Evolutionary conservation across 1,140 invertebrate species (phyloP), one percentile per base, ranked within the genome.

Genomic region (Mamestra configurata): DNA sequence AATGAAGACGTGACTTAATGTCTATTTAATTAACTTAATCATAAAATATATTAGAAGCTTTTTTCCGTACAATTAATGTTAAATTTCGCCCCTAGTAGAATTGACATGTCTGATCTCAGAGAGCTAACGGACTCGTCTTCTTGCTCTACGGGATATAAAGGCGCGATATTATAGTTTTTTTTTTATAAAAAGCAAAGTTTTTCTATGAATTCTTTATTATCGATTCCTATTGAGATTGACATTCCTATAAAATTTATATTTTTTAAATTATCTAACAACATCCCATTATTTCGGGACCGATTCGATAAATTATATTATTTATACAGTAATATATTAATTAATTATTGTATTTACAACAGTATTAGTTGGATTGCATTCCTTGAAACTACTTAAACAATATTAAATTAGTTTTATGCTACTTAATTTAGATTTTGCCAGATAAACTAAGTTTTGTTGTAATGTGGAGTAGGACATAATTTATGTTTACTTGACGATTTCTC

Each of bases 291-390:
- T n/a, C n/a, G n/a, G n/a, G n/a, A n/a, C n/a, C 27, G 27, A 31
- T 31, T 31, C 27, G 27, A 31, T 31, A 31, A 31, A 31, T 31
- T 31, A 31, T 31, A 3, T 31, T 31, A 31, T 5, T 31, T 31
- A 31, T 40, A 40, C 37, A 40, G 7, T 10, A 10, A 40, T 40
- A 40, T 10, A 40, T 40, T 40, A 40, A 6, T 40, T 40, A 51
- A 51, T 15, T 11, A 24, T 59, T 59, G 55, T 59, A 59, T 59
- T 61, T 61, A 31, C 27, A 61, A 61, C 57, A 61, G 57, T 61
- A 61, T 61, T 35, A 61, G 5, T 61, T 61, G 15, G 27, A 61
- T 61, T 31, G 8, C 57, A 61, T 61, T 35, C 57, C 57, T 35
- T 35, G 11, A 61, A 35, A 35, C 4, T 10, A 55, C 6, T 24